Evolutionary conservation across 2,797 vertebrate species (phyloP).

Genomic region (Enteromius fasciolatus): DNA sequence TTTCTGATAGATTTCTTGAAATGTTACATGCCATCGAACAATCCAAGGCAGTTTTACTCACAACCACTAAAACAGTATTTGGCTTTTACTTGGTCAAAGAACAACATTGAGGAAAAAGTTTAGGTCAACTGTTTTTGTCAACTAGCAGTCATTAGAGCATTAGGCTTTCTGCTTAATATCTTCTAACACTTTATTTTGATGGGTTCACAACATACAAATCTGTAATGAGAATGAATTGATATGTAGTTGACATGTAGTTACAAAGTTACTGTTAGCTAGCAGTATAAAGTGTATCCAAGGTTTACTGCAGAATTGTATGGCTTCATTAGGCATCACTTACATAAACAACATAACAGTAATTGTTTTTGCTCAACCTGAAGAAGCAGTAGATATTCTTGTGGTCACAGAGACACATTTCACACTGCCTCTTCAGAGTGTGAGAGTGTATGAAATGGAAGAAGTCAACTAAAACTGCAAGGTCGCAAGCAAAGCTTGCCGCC

Average conservation of each 20-base stretch:
- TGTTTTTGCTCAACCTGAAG: not conserved
- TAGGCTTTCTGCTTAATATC: too few relatives aligned
- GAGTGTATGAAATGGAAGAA: not conserved
- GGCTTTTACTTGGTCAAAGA: constrained; percentile 6
- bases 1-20: not conserved
- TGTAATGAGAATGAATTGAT: too few relatives aligned
- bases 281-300: not conserved
- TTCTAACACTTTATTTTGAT: too few relatives aligned
- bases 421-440: not conserved
- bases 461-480: not conserved
- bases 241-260: too few relatives aligned
- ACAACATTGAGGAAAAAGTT: not conserved
- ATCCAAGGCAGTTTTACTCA: not conserved
- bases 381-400: not conserved
- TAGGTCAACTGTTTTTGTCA: too few relatives aligned
- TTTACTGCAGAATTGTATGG: not conserved
- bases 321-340: not conserved
- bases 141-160: too few relatives aligned
- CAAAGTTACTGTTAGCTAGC: too few relatives aligned
- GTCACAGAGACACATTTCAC: not conserved
- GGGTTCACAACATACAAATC: too few relatives aligned
- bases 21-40: not conserved
- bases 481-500: not conserved
- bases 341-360: not conserved
- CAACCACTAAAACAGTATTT: not conserved